phyloP scores from a whole-genome alignment of 2,888 invertebrate genomes.

The Agrochola macilenta region DNA sequence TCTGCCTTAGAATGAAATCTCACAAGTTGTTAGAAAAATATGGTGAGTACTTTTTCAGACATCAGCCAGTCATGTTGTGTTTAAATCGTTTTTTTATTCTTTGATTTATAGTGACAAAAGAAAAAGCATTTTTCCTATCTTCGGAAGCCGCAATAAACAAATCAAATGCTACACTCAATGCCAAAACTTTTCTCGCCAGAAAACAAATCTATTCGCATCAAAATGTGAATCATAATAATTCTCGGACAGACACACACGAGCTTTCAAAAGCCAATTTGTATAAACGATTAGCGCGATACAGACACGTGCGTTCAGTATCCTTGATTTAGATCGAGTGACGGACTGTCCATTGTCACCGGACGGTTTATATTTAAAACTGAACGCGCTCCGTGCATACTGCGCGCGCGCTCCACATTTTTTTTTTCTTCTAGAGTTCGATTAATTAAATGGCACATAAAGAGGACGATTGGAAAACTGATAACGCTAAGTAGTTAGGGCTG shows the following conservation, averaged over 20 bases:
- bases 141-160: not conserved
- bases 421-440: constrained; percentile 74
- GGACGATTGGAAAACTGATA: constrained; percentile 77
- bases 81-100: too few relatives aligned
- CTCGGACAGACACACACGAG: constrained; percentile 16
- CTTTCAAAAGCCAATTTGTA: constrained; percentile 56
- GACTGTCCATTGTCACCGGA: constrained; percentile 85
- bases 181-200: constrained; percentile 14
- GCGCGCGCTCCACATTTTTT: constrained; percentile 71
- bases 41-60: too few relatives aligned
- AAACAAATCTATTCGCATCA: constrained; percentile 24
- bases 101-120: not conserved
- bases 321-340: constrained; percentile 82
- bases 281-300: constrained; percentile 56
- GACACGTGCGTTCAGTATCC: constrained; percentile 73
- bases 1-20: not conserved
- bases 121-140: not conserved
- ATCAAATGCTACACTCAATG: not conserved
- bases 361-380: constrained; percentile 84
- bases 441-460: constrained; percentile 82
- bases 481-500: constrained; percentile 72
- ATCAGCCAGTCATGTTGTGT: not conserved
- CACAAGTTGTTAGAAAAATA: not conserved
- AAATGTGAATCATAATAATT: constrained; percentile 26
- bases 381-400: constrained; percentile 80